Evolutionary conservation across 1,140 invertebrate genomes (phyloP).

Genomic region (Drosophila rhopaloa): DNA sequence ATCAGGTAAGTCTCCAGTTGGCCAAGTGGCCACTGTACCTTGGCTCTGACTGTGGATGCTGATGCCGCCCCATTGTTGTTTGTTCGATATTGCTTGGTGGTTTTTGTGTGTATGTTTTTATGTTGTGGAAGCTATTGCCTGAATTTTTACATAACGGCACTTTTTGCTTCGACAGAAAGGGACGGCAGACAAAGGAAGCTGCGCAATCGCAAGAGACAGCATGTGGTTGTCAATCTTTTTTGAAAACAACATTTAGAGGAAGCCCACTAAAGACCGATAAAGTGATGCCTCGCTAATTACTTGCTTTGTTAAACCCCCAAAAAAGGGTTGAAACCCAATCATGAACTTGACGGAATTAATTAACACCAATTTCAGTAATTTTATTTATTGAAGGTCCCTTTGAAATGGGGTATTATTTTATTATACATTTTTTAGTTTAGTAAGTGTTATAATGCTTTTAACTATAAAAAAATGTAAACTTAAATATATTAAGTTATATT

Average conservation of each 20-base stretch:
- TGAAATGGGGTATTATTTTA: no score
- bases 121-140: constrained; percentile 12
- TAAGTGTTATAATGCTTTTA: no score
- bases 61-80: constrained; percentile 28
- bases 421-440: no score
- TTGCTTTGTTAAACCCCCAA: background rate
- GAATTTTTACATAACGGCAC: constrained; percentile 41
- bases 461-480: no score
- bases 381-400: no score
- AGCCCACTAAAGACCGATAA: background rate
- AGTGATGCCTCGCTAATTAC: background rate
- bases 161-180: constrained; percentile 17
- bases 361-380: background rate
- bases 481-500: no score
- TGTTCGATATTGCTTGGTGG: constrained; percentile 25
- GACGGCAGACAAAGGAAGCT: constrained; percentile 25
- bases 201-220: constrained; percentile 39
- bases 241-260: constrained; percentile 1
- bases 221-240: constrained; percentile 15
- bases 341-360: background rate
- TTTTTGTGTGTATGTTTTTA: background rate
- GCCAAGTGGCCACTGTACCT: constrained; percentile 35
- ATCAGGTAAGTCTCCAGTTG: constrained; percentile 30
- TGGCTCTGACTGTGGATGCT: constrained; percentile 22
- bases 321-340: background rate